phyloP scores from a whole-genome alignment of 37 sponge, comb jelly and placozoan genomes.

The Crambe crambe region DNA sequence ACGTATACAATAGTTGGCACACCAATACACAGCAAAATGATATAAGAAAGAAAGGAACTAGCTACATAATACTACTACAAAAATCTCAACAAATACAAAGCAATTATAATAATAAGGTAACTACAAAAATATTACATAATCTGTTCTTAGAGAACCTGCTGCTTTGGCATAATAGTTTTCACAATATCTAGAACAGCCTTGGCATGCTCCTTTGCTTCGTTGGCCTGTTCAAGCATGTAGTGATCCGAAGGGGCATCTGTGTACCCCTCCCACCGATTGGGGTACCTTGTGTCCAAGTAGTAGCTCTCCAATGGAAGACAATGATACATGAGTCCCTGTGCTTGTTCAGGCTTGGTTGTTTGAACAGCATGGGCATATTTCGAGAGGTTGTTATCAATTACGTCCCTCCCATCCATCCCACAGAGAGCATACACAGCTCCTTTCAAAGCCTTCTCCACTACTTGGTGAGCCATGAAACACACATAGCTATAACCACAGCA shows the following conservation, averaged over 20 bases:
- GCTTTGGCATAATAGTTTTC: neutral
- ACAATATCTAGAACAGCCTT: too few relatives aligned
- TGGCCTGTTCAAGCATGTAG: constrained; percentile 5
- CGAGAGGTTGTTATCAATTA: constrained; percentile 22
- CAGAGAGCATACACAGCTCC: constrained; percentile 27
- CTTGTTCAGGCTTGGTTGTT: neutral
- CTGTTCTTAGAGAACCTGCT: too few relatives aligned
- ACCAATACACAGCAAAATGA: too few relatives aligned
- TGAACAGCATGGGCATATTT: constrained; percentile 23
- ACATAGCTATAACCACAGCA: constrained; percentile 12
- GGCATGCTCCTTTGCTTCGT: constrained; percentile 35
- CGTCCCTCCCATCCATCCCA: constrained; percentile 37
- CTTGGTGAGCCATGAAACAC: constrained; percentile 68
- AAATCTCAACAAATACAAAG: too few relatives aligned
- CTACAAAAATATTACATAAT: too few relatives aligned
- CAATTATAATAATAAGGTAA: too few relatives aligned
- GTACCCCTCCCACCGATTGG: constrained; percentile 9
- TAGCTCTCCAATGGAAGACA: constrained; percentile 25
- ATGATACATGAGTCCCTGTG: neutral
- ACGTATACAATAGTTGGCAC: constrained; percentile 75
- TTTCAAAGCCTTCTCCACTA: too few relatives aligned
- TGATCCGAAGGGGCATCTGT: constrained; percentile 22
- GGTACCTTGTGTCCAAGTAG: constrained; percentile 50
- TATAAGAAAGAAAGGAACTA: too few relatives aligned
- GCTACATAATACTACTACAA: too few relatives aligned